A percentile compares a stretch with the other conserved stretches of the same genome.
Conservation (phyloP, 2,113 vertebrate species). For the Odobenus rosmarus region DNA sequence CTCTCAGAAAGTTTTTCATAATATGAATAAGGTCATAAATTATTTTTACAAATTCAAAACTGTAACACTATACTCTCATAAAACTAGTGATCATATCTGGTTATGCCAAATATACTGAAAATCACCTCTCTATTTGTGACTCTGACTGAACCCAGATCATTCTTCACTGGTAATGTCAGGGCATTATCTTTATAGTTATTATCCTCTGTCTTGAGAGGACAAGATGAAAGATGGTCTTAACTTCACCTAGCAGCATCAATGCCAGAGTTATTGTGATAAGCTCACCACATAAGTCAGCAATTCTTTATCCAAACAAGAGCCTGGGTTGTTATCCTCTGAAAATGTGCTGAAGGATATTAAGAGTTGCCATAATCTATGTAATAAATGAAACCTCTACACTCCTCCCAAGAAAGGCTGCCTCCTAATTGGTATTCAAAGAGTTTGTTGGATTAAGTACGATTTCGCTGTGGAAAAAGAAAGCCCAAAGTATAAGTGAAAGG, state of each 20-base stretch:
- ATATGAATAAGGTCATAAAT: not conserved
- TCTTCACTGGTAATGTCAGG: not conserved
- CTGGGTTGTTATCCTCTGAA: not conserved
- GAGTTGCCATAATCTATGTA: not conserved
- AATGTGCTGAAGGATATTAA: not conserved
- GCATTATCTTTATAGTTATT: not conserved
- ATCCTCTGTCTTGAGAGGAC: not conserved
- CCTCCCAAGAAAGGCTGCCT: not conserved
- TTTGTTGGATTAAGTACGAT: not conserved
- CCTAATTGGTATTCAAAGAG: not conserved
- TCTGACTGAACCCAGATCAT: fast-evolving
- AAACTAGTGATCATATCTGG: not conserved
- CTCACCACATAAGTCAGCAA: not conserved
- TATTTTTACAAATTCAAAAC: conserved; percentile 22
- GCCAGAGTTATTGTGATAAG: not conserved
- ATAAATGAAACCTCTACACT: not conserved
- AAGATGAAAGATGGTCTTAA: not conserved
- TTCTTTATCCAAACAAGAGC: not conserved
- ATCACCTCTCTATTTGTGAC: not conserved
- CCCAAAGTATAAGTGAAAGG: not conserved
- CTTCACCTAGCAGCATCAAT: not conserved
- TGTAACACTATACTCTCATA: not conserved
- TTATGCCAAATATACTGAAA: not conserved
- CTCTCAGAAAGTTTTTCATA: not conserved
- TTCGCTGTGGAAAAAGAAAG: not conserved